Evolutionary conservation across 2,113 vertebrate species (phyloP).

Genomic region (Indicator indicator): DNA sequence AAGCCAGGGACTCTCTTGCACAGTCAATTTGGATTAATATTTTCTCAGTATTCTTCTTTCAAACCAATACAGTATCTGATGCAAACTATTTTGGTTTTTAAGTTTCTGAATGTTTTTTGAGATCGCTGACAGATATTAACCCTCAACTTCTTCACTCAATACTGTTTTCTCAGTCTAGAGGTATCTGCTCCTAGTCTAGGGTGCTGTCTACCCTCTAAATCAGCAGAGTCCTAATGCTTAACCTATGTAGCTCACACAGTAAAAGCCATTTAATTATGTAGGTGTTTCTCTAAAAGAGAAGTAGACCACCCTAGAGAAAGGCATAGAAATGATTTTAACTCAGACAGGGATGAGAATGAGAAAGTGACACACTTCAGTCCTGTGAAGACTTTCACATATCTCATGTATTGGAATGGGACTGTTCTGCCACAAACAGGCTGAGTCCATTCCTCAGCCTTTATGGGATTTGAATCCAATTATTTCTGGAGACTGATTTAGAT

Average conservation of each 20-base stretch:
- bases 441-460: background rate
- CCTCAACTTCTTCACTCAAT: background rate
- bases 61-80: background rate
- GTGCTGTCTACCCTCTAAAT: background rate
- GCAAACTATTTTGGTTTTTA: background rate
- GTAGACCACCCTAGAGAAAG: background rate
- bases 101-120: background rate
- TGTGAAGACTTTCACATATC: background rate
- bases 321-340: background rate
- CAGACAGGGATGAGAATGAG: rapidly evolving
- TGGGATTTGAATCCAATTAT: background rate
- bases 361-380: background rate
- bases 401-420: background rate
- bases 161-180: background rate
- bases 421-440: background rate
- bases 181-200: background rate
- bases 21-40: background rate
- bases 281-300: background rate
- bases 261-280: background rate
- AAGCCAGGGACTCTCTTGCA: background rate
- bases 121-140: background rate
- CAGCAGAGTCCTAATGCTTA: background rate
- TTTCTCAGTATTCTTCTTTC: background rate
- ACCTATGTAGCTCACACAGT: background rate
- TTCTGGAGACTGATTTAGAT: background rate